phyloP scores from a whole-genome alignment of 1,140 invertebrate genomes.

The Drosophila simulans region DNA sequence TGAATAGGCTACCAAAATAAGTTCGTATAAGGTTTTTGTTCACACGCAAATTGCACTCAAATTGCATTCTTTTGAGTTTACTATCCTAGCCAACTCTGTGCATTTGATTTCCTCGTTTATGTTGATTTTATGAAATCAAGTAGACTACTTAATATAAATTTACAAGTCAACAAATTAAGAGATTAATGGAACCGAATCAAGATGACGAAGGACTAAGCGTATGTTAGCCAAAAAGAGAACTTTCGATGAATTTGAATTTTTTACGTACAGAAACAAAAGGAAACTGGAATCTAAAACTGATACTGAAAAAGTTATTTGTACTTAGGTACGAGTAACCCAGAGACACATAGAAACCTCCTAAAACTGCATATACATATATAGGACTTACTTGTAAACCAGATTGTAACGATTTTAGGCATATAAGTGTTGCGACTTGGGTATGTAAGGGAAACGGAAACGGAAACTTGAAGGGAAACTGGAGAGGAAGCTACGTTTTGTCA shows the following conservation, averaged over 20 bases:
- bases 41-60: constrained; percentile 16
- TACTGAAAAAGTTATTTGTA: constrained; percentile 51
- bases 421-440: constrained; percentile 73
- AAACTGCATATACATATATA: constrained; percentile 59
- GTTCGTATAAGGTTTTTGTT: constrained; percentile 73
- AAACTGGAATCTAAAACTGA: constrained; percentile 63
- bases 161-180: constrained; percentile 20
- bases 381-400: constrained; percentile 65
- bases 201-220: constrained; percentile 25
- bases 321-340: constrained; percentile 13
- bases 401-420: constrained; percentile 73
- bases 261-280: constrained; percentile 38
- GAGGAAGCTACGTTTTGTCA: constrained; percentile 34
- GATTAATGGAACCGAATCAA: constrained; percentile 27
- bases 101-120: constrained; percentile 14
- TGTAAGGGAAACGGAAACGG: constrained; percentile 18
- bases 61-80: constrained; percentile 22
- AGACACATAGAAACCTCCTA: constrained; percentile 53
- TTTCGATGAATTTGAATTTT: constrained; percentile 52
- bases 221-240: constrained; percentile 48
- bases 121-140: background rate
- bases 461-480: constrained; percentile 27
- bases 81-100: constrained; percentile 24
- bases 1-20: constrained; percentile 77
- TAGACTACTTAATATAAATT: constrained; percentile 32